phyloP scores from a whole-genome alignment of 2,113 vertebrate species.

The Agelaius tricolor region DNA sequence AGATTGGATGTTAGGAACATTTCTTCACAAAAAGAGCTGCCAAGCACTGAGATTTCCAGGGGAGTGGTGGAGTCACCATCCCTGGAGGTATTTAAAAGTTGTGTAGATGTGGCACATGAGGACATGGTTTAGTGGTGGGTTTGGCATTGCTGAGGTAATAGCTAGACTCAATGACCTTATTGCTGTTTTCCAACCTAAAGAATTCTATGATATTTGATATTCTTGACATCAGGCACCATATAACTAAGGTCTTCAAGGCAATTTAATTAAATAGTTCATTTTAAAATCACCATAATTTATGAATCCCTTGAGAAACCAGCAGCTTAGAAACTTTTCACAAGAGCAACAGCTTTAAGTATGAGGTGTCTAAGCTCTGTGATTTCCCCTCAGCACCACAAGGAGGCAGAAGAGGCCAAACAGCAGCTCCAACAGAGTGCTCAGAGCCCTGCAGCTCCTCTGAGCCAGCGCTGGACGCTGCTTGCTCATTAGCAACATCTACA shows the following conservation, averaged over 20 bases:
- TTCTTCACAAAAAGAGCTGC: neutral
- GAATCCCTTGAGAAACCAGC: neutral
- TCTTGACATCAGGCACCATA: neutral
- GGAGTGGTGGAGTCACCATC: neutral
- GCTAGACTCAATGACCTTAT: neutral
- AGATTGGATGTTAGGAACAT: neutral
- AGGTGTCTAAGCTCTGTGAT: neutral
- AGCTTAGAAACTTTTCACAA: neutral
- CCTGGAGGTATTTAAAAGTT: neutral
- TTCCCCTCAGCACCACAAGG: neutral
- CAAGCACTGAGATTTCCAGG: neutral
- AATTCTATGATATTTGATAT: neutral
- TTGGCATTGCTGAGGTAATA: neutral
- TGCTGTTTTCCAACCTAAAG: neutral
- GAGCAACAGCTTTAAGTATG: neutral
- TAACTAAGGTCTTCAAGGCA: neutral
- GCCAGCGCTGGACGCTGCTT: fast-evolving
- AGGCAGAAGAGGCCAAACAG: slow-evolving; percentile 20
- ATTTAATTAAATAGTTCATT: neutral
- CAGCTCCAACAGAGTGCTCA: fast-evolving
- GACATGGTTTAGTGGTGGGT: neutral
- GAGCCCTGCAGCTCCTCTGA: neutral
- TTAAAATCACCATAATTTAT: neutral
- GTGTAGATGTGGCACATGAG: neutral
- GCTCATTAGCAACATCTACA: neutral